Percentiles rank a stretch among this genome's conserved stretches.
Conservation (phyloP, 2,797 vertebrate species). For the Philypnodon macrostomus region DNA sequence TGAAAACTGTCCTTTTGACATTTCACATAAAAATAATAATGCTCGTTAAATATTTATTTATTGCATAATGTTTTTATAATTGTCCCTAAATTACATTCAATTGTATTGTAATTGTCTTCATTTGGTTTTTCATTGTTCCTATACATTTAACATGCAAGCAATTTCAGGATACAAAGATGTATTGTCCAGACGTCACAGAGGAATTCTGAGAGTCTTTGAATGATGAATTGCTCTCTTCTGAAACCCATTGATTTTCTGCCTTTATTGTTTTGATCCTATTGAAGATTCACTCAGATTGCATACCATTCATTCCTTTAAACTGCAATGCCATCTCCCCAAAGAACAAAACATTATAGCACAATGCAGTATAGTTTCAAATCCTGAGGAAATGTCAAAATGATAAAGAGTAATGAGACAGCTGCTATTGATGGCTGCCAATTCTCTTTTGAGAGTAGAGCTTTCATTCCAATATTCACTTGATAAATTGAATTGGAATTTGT, state of each 20-base stretch:
- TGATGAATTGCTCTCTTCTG: slow-evolving; percentile 46
- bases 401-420: neutral
- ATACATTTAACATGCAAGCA: neutral
- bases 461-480: slow-evolving; percentile 3
- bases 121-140: slow-evolving; percentile 4
- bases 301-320: slow-evolving; percentile 35
- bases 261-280: slow-evolving; percentile 38
- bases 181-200: slow-evolving; percentile 30
- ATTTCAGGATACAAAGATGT: slow-evolving; percentile 1
- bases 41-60: too few relatives aligned
- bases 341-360: slow-evolving; percentile 17
- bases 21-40: too few relatives aligned
- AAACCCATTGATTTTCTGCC: slow-evolving; percentile 32
- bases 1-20: too few relatives aligned
- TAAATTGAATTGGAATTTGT: slow-evolving; percentile 1
- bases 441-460: neutral
- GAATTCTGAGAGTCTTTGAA: slow-evolving; percentile 35
- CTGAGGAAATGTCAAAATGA: slow-evolving; percentile 5
- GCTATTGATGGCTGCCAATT: slow-evolving; percentile 5
- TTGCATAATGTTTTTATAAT: too few relatives aligned
- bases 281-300: slow-evolving; percentile 40
- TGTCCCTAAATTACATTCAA: slow-evolving; percentile 10
- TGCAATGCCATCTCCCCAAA: slow-evolving; percentile 28
- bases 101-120: slow-evolving; percentile 8
- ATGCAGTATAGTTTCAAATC: neutral